Conservation (phyloP, 2,888 invertebrate genomes). For the Drosophila anomalipes region DNA sequence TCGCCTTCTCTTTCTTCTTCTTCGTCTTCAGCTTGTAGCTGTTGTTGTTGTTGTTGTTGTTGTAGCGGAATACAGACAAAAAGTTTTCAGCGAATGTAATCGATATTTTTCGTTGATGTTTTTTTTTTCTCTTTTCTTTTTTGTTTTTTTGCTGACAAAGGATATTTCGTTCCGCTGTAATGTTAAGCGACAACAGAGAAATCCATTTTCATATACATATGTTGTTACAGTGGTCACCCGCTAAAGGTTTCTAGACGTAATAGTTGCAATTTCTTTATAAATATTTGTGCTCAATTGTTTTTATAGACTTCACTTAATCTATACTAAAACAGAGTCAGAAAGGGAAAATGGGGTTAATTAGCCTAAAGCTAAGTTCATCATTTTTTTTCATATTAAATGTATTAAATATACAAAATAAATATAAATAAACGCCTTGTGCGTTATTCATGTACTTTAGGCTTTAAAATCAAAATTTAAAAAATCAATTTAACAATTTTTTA, state of each 20-base stretch:
- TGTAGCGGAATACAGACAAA: slow-evolving; percentile 39
- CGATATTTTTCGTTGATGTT: slow-evolving; percentile 65
- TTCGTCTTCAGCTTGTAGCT: slow-evolving; percentile 4
- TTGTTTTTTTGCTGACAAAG: slow-evolving; percentile 48
- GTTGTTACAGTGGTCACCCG: background rate
- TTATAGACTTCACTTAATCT: background rate
- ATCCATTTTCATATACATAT: slow-evolving; percentile 16
- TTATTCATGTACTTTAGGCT: background rate
- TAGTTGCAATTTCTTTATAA: background rate
- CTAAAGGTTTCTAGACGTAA: background rate
- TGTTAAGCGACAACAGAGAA: slow-evolving; percentile 19
- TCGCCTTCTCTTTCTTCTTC: slow-evolving; percentile 7
- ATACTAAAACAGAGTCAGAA: background rate
- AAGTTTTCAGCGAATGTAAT: slow-evolving; percentile 76
- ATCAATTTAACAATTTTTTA: background rate
- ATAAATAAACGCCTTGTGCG: background rate
- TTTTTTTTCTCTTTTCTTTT: background rate
- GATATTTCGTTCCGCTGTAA: slow-evolving; percentile 40
- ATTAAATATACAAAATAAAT: background rate
- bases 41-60: slow-evolving; percentile 6
- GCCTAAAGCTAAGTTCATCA: background rate
- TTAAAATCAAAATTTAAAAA: background rate
- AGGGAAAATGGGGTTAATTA: background rate
- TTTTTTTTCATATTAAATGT: background rate
- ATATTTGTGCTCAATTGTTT: background rate